Evolutionary conservation across 1,140 invertebrate species (phyloP).

Genomic region (Thaumetopoea pityocampa): DNA sequence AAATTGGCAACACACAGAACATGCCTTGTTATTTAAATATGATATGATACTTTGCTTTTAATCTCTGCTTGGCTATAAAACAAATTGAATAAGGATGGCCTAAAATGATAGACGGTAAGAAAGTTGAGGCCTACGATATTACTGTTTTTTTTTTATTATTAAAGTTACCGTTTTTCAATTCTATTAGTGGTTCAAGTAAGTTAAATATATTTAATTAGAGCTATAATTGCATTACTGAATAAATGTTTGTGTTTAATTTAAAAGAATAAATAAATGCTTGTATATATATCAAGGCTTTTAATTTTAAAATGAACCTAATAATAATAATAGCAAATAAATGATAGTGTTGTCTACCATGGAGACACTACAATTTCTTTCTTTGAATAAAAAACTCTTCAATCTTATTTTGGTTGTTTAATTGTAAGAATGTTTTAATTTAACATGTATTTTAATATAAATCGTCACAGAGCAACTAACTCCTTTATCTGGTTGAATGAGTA

Average conservation of each 20-base stretch:
- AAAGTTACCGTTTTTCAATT: conserved; percentile 61
- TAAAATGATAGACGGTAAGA: conserved; percentile 24
- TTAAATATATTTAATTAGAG: conserved; percentile 62
- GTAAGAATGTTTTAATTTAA: no score
- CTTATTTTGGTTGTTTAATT: no score
- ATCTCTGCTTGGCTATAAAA: conserved; percentile 29
- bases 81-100: conserved; percentile 24
- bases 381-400: no score
- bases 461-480: no score
- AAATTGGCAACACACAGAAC: no score
- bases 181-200: conserved; percentile 62
- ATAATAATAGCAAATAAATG: no score
- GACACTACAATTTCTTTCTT: no score
- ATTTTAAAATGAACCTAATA: no score
- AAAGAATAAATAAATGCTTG: conserved; percentile 73
- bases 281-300: conserved; percentile 50
- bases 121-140: conserved; percentile 36
- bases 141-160: conserved; percentile 31
- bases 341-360: no score
- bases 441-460: no score
- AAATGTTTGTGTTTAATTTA: conserved; percentile 69
- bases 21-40: no score
- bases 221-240: conserved; percentile 70
- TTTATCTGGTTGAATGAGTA: no score
- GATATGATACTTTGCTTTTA: conserved; percentile 10